Evolutionary conservation across 2,113 vertebrate species (phyloP).

Genomic region (Conger conger): DNA sequence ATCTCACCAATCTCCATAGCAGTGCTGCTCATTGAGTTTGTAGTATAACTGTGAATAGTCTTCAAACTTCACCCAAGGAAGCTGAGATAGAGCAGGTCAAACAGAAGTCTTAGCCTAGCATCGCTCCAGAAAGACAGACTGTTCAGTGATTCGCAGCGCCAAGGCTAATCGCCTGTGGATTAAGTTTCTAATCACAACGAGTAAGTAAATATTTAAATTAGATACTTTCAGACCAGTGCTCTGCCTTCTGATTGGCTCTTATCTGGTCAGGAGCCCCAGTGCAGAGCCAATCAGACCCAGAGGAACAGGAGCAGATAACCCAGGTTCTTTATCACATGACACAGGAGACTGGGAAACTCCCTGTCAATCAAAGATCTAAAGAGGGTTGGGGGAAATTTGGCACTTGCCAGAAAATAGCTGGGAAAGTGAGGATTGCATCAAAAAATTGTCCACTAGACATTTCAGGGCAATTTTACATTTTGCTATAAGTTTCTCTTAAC

Average conservation of each 20-base stretch:
- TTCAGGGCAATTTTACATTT: neutral
- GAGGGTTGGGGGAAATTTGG: neutral
- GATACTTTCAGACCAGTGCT: slow-evolving; percentile 56
- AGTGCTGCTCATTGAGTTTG: neutral
- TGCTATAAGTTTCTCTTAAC: neutral
- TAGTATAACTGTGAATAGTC: slow-evolving; percentile 7
- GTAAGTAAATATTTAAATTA: slow-evolving; percentile 64
- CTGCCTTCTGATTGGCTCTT: slow-evolving; percentile 61
- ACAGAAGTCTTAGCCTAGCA: slow-evolving; percentile 46
- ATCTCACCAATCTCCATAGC: neutral
- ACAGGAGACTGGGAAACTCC: slow-evolving; percentile 12
- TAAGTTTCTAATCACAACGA: slow-evolving; percentile 66
- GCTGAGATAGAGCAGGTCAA: slow-evolving; percentile 66
- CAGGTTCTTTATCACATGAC: slow-evolving; percentile 26
- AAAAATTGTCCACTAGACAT: neutral
- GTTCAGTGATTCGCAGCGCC: slow-evolving; percentile 63
- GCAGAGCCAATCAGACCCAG: slow-evolving; percentile 31
- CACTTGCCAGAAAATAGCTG: neutral
- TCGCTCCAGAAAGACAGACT: slow-evolving; percentile 40
- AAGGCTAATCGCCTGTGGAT: slow-evolving; percentile 65
- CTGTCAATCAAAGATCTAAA: slow-evolving; percentile 10
- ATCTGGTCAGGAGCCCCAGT: slow-evolving; percentile 44
- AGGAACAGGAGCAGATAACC: slow-evolving; percentile 38
- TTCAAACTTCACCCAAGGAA: slow-evolving; percentile 56
- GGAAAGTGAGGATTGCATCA: neutral